Evolutionary conservation across 2,113 vertebrate genomes (phyloP).

Genomic region (Spheniscus mendiculus): DNA sequence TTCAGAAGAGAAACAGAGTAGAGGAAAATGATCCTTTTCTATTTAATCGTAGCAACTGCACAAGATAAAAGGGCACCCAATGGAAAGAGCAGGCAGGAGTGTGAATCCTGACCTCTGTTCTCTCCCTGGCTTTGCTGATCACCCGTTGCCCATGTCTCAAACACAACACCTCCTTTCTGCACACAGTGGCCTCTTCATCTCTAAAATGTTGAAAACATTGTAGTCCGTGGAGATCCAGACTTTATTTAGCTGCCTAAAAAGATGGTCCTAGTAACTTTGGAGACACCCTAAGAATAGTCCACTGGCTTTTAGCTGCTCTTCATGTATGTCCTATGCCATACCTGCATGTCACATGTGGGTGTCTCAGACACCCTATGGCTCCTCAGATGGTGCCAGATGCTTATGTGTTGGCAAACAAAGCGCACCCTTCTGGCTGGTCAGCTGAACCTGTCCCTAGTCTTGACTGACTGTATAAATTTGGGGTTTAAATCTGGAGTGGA

Average conservation of each 20-base stretch:
- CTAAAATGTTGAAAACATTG: rapidly evolving
- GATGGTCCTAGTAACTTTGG: background rate
- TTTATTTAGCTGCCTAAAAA: background rate
- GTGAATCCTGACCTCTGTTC: background rate
- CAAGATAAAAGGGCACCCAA: rapidly evolving
- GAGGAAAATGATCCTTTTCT: background rate
- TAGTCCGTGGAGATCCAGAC: background rate
- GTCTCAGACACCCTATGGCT: background rate
- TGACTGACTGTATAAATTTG: background rate
- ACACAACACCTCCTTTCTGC: background rate
- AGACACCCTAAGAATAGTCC: background rate
- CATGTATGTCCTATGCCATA: background rate
- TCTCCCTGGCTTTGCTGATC: background rate
- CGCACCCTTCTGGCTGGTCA: background rate
- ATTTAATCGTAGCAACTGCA: rapidly evolving
- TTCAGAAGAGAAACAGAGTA: background rate
- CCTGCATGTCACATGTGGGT: background rate
- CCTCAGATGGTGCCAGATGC: background rate
- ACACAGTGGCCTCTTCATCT: background rate
- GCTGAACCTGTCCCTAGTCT: background rate
- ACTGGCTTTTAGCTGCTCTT: background rate
- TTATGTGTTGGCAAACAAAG: background rate
- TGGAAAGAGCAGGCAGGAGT: background rate
- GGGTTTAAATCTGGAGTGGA: background rate
- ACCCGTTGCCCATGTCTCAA: rapidly evolving